Conservation (phyloP, 2,888 invertebrate genomes). For the Strigamia crassipes region DNA sequence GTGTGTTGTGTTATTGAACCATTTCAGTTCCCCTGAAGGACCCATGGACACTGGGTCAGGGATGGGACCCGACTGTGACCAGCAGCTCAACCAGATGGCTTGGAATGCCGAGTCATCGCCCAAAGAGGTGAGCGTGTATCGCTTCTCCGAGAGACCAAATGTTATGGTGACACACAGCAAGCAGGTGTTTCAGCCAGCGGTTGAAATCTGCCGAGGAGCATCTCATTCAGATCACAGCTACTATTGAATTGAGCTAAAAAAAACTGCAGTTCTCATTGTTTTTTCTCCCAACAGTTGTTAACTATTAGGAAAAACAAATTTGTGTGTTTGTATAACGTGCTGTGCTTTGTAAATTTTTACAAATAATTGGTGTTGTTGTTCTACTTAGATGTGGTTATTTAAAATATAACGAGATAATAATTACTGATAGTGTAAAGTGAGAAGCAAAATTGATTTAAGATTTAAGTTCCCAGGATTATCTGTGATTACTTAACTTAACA, state of each 20-base stretch:
- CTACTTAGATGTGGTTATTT: background rate
- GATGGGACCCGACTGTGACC: slow-evolving; percentile 38
- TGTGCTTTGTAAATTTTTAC: background rate
- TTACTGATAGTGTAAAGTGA: background rate
- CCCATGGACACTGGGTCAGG: slow-evolving; percentile 38
- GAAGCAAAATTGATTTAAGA: background rate
- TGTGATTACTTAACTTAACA: background rate
- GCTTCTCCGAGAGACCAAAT: slow-evolving; percentile 43
- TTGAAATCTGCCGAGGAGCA: slow-evolving; percentile 47
- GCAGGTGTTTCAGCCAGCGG: slow-evolving; percentile 46
- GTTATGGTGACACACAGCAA: slow-evolving; percentile 47
- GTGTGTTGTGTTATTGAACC: background rate
- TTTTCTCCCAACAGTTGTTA: background rate
- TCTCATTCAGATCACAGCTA: slow-evolving; percentile 24
- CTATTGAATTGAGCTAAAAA: background rate
- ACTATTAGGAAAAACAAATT: background rate
- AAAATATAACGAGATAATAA: background rate
- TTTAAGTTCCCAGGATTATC: background rate
- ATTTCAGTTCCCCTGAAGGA: slow-evolving; percentile 46
- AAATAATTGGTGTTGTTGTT: background rate
- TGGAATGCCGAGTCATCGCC: slow-evolving; percentile 45
- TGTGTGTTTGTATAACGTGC: background rate
- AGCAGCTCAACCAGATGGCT: slow-evolving; percentile 45
- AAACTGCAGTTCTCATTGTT: background rate
- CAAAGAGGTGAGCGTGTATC: slow-evolving; percentile 47